Evolutionary conservation across 1,140 invertebrate species (phyloP).

Genomic region (Diorhabda sublineata): DNA sequence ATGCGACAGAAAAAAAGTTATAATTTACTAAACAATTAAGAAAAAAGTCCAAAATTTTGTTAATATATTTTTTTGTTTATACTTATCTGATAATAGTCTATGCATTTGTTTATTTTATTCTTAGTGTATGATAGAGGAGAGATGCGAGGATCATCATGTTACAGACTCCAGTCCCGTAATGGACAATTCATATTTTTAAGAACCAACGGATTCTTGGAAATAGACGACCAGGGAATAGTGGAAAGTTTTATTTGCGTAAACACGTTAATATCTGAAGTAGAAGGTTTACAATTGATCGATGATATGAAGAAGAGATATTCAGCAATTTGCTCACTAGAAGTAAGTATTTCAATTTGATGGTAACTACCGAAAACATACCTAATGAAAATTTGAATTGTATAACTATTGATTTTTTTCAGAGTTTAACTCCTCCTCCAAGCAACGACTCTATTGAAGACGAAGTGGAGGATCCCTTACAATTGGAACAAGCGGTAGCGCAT

Average conservation of each 20-base stretch:
- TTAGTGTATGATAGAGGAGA: constrained; percentile 77
- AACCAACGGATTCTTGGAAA: constrained; percentile 73
- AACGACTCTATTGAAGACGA: constrained; percentile 31
- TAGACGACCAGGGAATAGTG: constrained; percentile 66
- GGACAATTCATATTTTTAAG: constrained; percentile 76
- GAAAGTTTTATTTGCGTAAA: constrained; percentile 82
- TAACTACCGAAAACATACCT: background rate
- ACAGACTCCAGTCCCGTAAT: constrained; percentile 71
- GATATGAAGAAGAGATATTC: constrained; percentile 71
- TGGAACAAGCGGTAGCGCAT: constrained; percentile 63
- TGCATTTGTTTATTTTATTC: constrained; percentile 39
- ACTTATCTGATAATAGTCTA: background rate
- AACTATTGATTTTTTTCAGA: constrained; percentile 6
- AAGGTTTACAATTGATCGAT: constrained; percentile 62
- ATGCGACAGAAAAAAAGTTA: no score
- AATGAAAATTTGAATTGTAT: background rate
- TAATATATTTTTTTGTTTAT: no score
- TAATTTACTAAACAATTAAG: no score
- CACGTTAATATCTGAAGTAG: constrained; percentile 67
- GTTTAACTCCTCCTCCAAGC: constrained; percentile 6
- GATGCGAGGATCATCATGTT: constrained; percentile 72
- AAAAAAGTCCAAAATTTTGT: no score
- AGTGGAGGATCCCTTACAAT: constrained; percentile 60
- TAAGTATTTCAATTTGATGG: background rate
- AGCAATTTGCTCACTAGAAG: constrained; percentile 34